Evolutionary conservation across 2,888 invertebrate genomes (phyloP), one percentile per base, ranked within the genome.

Genomic region (Anticlea derivata): DNA sequence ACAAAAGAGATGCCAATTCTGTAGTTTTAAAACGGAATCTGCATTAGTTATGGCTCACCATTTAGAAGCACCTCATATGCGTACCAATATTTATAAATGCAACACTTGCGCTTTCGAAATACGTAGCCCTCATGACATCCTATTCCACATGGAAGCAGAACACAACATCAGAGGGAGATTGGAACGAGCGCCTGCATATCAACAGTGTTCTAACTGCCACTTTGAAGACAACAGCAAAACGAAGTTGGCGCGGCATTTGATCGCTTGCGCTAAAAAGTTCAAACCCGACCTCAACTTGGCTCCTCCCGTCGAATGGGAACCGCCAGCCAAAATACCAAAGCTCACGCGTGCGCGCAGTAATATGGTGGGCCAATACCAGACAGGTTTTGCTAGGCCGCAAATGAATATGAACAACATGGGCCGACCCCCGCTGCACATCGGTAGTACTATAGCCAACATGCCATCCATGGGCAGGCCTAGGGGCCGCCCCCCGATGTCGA

Each of bases 171-270:
- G 96, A 66, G 98, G 97, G n/a, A 93, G 96, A 55, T 86, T 98
- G 57, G 97, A 98, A 71, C 93, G 96, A 64, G 97, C 97, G 5
- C 95, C 96, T 40, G 96, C 96, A 7, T 96, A 96, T 83, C 98
- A 97, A 84, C 97, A 98, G 78, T 98, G 98, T 80, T 96, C 97
- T 7, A 96, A 96, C 77, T 99, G 98, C 88, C 96, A 97, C 12
- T 98, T 98, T 78, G 98, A 98, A 81, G 97, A 97, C 72, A 97
- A 97, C 75, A 96, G 97, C 63, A 98, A 97, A 88, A 96, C 96
- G 31, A 97, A 98, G 84, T 87, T 98, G 66, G 96, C 95, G 0
- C 92, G 97, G 44, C 98, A 99, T 91, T 92, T 96, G 66, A 94
- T 96, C 45, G 96, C 97, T 5, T 99, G 98, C 83, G 93, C 94